Evolutionary conservation across 2,113 vertebrate genomes (phyloP).

Genomic region (Xiphorhynchus elegans): DNA sequence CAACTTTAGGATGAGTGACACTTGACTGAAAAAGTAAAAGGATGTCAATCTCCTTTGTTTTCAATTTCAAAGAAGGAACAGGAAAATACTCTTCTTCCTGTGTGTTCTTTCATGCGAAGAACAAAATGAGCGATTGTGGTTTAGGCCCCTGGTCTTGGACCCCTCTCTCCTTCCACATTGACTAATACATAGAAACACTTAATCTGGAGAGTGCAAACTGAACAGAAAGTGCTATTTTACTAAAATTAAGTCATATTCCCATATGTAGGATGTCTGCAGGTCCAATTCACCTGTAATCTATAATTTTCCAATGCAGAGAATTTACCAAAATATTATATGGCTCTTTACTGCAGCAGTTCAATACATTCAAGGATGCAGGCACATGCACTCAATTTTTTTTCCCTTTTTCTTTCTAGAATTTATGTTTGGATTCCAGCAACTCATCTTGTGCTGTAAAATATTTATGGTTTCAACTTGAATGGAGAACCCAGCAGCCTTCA

Average conservation of each 20-base stretch:
- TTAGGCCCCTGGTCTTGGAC: neutral
- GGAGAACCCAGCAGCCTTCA: conserved; percentile 31
- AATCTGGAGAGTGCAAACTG: neutral
- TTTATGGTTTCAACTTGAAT: conserved; percentile 31
- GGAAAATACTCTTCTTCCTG: neutral
- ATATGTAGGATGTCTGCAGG: neutral
- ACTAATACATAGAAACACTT: neutral
- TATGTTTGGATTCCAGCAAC: conserved; percentile 15
- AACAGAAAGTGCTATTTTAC: neutral
- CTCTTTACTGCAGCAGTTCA: neutral
- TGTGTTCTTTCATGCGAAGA: neutral
- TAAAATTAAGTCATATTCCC: neutral
- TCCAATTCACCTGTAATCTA: neutral
- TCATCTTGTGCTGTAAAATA: neutral
- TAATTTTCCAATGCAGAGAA: neutral
- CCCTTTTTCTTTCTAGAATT: conserved; percentile 28
- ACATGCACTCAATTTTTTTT: neutral
- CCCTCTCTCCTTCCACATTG: neutral
- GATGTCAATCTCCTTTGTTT: conserved; percentile 15
- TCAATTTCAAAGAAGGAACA: conserved; percentile 1
- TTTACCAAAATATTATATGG: neutral
- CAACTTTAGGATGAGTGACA: conserved; percentile 34
- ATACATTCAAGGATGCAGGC: neutral
- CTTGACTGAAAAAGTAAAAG: conserved; percentile 29
- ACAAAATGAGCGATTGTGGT: neutral